Base-by-base conservation (phyloP, 1,140 invertebrate species). In the Fragariocoptes setiger region DNA sequence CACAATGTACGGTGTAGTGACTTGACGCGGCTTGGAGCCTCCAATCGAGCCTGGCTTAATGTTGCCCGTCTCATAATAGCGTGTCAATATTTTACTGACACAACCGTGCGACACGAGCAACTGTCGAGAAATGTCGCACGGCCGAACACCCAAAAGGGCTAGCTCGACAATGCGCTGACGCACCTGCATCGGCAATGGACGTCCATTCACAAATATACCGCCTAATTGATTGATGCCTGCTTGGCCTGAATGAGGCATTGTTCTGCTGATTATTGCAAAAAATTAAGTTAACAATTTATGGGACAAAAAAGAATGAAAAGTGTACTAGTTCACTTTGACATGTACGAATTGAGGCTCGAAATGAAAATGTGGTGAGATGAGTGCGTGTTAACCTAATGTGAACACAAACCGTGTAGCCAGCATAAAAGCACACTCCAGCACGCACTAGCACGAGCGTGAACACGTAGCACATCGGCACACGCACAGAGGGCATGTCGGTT, bases 21-120 rank as follows among this genome's bases (percentile, higher is more conserved):
- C 77, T 76, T 83, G 76, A 49, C 80, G 80, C n/a, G 76, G 78
- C 57, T 80, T 82, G 49, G 71, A 76, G 31, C 76, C 76, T 16
- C 76, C 76, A 47, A 85, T 82, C 18, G 76, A 78, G 17, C 78
- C 43, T 44, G 21, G 20, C 15, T 35, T 16, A 13, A 4, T 3
- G 15, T n/a, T 15, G 22, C 51, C 80, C 4, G 80, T 86, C 59
- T 86, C 78, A 53, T 86, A 90, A 62, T 88, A 95, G 44, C 86
- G 65, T 2, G 83, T 90, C 12, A 99, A 65, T 46, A 94, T 94
- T 64, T 94, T 94, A 12, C 79, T 86, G n/a, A 86, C 79, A 53
- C 76, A 77, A 46, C 86, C 86, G 54, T 94, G 85, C 0, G 82
- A 90, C 4, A 97, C 88, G 12, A 86, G 65, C 19, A 94, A 63